phyloP scores from a whole-genome alignment of 2,113 vertebrate genomes.

The Manacus vitellinus region DNA sequence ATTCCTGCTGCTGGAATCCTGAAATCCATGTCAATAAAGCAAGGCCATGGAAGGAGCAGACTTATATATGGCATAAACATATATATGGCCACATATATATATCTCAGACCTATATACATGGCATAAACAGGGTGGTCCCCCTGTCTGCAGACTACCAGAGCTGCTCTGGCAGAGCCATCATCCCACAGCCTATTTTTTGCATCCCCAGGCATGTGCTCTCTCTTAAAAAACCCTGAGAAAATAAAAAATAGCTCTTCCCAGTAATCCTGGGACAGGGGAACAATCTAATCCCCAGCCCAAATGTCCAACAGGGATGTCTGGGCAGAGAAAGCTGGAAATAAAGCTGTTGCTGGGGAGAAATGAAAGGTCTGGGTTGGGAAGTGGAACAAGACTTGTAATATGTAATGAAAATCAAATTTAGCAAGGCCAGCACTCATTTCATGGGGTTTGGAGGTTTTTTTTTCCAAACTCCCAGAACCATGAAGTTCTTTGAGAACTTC shows the following conservation, averaged over 20 bases:
- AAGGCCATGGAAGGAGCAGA: neutral
- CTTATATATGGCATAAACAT: neutral
- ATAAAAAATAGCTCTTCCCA: slow-evolving; percentile 19
- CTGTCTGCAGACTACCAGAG: neutral
- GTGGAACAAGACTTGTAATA: neutral
- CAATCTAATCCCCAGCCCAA: neutral
- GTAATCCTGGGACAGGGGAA: slow-evolving; percentile 17
- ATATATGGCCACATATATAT: no score
- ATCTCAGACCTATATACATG: accelerated
- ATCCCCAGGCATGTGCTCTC: neutral
- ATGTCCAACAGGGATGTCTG: neutral
- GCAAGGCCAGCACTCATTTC: slow-evolving; percentile 28
- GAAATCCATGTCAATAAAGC: neutral
- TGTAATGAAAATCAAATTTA: slow-evolving; percentile 62
- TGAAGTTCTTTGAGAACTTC: slow-evolving; percentile 43
- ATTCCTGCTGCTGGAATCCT: neutral
- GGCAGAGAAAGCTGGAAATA: slow-evolving; percentile 41
- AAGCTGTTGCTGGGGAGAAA: slow-evolving; percentile 26
- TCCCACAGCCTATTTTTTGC: neutral
- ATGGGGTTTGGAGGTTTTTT: neutral
- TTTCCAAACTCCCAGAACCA: neutral
- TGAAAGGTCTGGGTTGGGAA: neutral
- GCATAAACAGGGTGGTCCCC: neutral
- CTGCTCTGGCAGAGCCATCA: neutral
- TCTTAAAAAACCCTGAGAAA: neutral